Base-by-base conservation (phyloP, 2,113 vertebrate species). In the Aptenodytes forsteri region DNA sequence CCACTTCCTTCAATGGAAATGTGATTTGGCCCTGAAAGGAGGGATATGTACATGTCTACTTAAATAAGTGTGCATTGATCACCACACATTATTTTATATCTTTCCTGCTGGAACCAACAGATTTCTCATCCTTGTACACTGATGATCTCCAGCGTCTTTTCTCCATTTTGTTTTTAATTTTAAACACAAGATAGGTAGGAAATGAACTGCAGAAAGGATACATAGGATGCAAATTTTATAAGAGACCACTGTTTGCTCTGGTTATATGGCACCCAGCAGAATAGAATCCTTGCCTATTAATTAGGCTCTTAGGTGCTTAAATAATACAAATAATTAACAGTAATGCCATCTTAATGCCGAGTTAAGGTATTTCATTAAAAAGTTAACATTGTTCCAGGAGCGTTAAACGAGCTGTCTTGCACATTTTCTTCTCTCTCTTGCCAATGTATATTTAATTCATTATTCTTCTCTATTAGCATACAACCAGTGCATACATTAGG, bases 321-420 rank as follows among this genome's bases (percentile, higher is more conserved):
- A 96, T 94, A 97, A 90, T 94, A 93, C 83, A 94, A 97, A 97
- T 96, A 96, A 97, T 92, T 97, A 97, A 94, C 84, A 97, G 78
- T 75, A 97, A 96, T 94, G 93, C 94, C 76, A 81, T 64, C 93
- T 80, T 96, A 97, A 95, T 91, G 89, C 87, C 3, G 0, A 93
- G 82, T 88, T 88, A 87, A 96, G 93, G 95, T 94, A 95, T 96
- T 94, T 93, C 92, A 97, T 96, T 96, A 95, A 83, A 97, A 97
- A 97, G 93, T 94, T 96, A 95, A 93, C 94, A 73, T 90, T 95
- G 93, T 83, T 96, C 54, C 58, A 83, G 64, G 23, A 95, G 82
- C 4, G 7, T 83, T 97, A 97, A 95, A 93, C 46, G 75, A 94
- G 93, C 84, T 73, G 90, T 83, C 95, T 88, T 97, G 93, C 79